Percentiles rank a stretch among this genome's conserved stretches.
Evolutionary conservation across 2,797 vertebrate genomes (phyloP).

Genomic region (Scyliorhinus canicula): DNA sequence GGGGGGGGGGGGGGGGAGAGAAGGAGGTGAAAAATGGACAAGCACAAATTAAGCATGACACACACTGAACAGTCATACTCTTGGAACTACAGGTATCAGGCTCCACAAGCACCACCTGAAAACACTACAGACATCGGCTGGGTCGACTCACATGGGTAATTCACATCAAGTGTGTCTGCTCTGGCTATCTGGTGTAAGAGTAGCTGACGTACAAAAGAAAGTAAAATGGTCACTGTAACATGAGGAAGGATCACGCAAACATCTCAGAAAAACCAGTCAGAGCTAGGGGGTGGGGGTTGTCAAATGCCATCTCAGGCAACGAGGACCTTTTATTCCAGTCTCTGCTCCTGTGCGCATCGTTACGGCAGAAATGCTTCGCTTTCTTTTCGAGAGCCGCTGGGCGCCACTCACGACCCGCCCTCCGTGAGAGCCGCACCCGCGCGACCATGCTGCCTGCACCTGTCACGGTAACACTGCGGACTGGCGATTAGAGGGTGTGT

Average conservation of each 20-base stretch:
- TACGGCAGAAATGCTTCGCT: constrained; percentile 48
- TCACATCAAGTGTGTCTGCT: constrained; percentile 99
- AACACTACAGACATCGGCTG: constrained; percentile 97
- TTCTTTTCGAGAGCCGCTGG: constrained; percentile 56
- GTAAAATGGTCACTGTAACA: constrained; percentile 99
- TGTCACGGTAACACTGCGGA: constrained; percentile 82
- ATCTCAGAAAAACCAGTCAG: constrained; percentile 87
- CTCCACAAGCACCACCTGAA: constrained; percentile 96
- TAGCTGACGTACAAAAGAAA: constrained; percentile 99
- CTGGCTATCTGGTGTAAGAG: constrained; percentile 99
- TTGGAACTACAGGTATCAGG: constrained; percentile 76
- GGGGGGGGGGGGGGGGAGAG: neutral
- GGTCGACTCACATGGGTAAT: constrained; percentile 98
- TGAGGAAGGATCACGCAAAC: constrained; percentile 84
- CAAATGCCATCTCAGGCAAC: constrained; percentile 86
- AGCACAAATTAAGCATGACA: constrained; percentile 73
- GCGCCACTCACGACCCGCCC: too few species aligned
- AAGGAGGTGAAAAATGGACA: constrained; percentile 69
- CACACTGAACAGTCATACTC: constrained; percentile 89
- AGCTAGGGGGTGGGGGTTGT: constrained; percentile 86
- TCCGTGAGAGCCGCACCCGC: constrained; percentile 53
- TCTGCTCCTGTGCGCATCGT: constrained; percentile 48
- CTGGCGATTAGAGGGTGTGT: constrained; percentile 51
- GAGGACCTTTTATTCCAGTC: constrained; percentile 59
- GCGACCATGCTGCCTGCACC: constrained; percentile 75